These are phyloP conservation scores for Diceros bicornis DNA, from an alignment of 2,797 vertebrate genomes.

Conservation along the genomic window DNA sequence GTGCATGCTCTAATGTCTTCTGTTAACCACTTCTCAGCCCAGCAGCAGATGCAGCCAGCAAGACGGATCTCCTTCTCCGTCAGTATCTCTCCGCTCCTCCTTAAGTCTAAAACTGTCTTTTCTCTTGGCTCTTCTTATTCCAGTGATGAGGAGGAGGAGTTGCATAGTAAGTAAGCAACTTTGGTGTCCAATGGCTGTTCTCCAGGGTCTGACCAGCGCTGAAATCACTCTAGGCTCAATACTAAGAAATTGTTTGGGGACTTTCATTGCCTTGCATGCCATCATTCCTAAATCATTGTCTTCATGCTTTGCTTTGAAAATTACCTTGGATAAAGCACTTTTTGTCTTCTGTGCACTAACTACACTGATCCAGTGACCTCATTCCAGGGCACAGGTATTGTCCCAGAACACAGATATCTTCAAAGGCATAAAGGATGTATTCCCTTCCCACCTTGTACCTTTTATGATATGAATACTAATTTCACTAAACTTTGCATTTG, in stretches of 20 bases:
- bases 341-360: not conserved
- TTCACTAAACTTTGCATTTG: not conserved
- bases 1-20: conserved; percentile 88
- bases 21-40: conserved; percentile 91
- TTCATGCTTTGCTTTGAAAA: conserved; percentile 57
- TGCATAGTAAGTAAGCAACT: conserved; percentile 94
- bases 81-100: conserved; percentile 95
- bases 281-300: not conserved
- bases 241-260: not conserved
- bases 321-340: not conserved
- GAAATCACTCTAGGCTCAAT: not conserved
- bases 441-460: not conserved
- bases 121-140: conserved; percentile 95
- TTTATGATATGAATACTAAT: not conserved
- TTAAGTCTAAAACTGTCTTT: conserved; percentile 95
- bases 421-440: not conserved
- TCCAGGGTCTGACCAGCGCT: conserved; percentile 1
- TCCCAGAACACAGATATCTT: not conserved
- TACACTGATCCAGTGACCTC: not conserved
- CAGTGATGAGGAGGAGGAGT: conserved; percentile 95
- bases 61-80: conserved; percentile 96
- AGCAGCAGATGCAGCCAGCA: conserved; percentile 91
- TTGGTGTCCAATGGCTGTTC: conserved; percentile 66
- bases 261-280: conserved; percentile 28
- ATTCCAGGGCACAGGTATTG: not conserved